A percentile compares a stretch with the other conserved stretches of the same genome.
Conservation (phyloP, 2,888 invertebrate genomes). For the Timema cristinae region DNA sequence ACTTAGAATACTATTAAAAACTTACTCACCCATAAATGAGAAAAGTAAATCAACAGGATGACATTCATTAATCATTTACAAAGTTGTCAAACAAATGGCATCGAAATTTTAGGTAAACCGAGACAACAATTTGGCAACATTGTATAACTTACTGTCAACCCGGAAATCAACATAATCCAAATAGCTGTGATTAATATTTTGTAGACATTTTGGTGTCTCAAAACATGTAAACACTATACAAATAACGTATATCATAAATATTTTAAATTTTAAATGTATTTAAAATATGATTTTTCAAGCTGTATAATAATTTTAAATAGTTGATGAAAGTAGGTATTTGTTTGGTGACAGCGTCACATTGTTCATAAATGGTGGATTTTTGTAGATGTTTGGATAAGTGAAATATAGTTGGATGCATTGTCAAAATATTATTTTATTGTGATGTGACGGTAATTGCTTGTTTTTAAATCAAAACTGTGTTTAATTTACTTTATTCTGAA, state of each 20-base stretch:
- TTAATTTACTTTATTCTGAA: not conserved
- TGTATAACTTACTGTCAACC: slow-evolving; percentile 29
- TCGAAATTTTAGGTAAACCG: too few relatives aligned
- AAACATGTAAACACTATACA: too few relatives aligned
- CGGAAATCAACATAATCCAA: slow-evolving; percentile 31
- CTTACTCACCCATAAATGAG: too few relatives aligned
- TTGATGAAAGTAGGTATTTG: not conserved
- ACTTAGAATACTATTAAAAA: too few relatives aligned
- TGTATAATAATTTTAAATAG: not conserved
- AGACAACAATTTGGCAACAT: slow-evolving; percentile 27
- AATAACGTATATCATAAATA: too few relatives aligned
- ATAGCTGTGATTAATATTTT: slow-evolving; percentile 1
- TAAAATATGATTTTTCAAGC: slow-evolving; percentile 2
- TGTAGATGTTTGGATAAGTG: slow-evolving; percentile 36
- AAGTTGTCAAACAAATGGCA: too few relatives aligned
- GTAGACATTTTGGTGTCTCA: too few relatives aligned
- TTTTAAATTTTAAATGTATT: too few relatives aligned
- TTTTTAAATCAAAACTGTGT: not conserved
- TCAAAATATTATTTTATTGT: not conserved
- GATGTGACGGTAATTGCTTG: not conserved
- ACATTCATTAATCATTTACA: too few relatives aligned
- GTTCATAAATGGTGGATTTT: slow-evolving; percentile 60
- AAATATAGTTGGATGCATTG: slow-evolving; percentile 18
- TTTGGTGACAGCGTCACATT: slow-evolving; percentile 57
- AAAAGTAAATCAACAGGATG: too few relatives aligned